Conservation (phyloP, 2,113 vertebrate species). For the Coregonus clupeaformis region DNA sequence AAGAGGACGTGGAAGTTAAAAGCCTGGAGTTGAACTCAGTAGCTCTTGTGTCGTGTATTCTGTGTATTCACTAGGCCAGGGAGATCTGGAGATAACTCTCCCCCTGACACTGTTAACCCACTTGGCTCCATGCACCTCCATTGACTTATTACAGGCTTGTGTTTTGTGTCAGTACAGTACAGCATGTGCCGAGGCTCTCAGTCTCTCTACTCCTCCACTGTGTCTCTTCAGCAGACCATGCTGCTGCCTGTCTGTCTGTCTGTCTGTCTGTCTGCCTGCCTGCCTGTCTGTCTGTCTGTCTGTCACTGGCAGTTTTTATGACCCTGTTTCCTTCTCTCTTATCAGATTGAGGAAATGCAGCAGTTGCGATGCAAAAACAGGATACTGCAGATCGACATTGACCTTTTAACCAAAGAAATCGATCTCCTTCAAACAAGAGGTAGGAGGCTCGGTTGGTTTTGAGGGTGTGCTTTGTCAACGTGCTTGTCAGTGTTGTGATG, state of each 20-base stretch:
- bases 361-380: conserved; percentile 95
- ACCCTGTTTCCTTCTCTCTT: conserved; percentile 30
- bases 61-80: not conserved
- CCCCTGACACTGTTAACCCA: not conserved
- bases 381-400: conserved; percentile 98
- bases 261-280: too few species aligned
- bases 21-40: conserved; percentile 23
- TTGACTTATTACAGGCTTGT: not conserved
- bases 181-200: not conserved
- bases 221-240: not conserved
- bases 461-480: too few species aligned
- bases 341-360: conserved; percentile 98
- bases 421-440: conserved; percentile 98
- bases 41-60: not conserved
- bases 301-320: not conserved
- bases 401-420: conserved; percentile 99
- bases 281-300: not conserved
- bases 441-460: conserved; percentile 51
- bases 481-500: not conserved
- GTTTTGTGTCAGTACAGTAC: not conserved
- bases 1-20: conserved; percentile 18
- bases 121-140: not conserved
- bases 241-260: too few species aligned
- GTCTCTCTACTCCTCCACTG: not conserved
- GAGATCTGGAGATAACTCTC: not conserved